These are phyloP conservation scores for Phocides pigmalion DNA, from an alignment of 1,140 invertebrate genomes.

Conservation along the genomic window DNA sequence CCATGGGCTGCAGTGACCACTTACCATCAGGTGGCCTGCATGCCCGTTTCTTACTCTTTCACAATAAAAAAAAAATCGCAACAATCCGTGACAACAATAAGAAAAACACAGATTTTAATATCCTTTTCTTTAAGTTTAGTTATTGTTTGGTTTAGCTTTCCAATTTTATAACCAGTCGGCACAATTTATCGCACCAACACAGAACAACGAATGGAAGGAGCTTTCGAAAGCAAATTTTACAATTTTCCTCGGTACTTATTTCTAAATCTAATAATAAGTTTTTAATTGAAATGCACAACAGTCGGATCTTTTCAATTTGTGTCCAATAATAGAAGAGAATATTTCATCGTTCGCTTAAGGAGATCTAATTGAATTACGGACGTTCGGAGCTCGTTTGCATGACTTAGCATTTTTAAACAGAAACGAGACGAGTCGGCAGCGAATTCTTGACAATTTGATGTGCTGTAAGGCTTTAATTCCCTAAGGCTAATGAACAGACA, in stretches of 20 bases:
- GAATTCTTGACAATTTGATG: conserved; percentile 67
- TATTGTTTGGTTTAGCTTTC: no score
- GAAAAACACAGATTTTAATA: no score
- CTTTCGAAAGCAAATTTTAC: conserved; percentile 18
- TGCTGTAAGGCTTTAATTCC: conserved; percentile 25
- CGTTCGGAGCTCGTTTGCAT: conserved; percentile 75
- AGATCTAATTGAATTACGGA: conserved; percentile 75
- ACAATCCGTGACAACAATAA: no score
- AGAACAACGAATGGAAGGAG: conserved; percentile 1
- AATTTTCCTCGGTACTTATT: conserved; percentile 35
- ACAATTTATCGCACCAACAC: background rate
- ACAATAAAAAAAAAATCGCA: no score
- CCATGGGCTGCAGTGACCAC: no score
- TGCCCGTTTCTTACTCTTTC: no score
- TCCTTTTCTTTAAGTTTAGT: no score
- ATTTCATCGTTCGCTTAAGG: conserved; percentile 66
- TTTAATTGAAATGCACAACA: conserved; percentile 63
- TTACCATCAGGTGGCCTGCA: no score
- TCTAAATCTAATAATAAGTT: conserved; percentile 59
- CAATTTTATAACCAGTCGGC: conserved; percentile 4
- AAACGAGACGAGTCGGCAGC: conserved; percentile 52
- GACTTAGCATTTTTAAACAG: conserved; percentile 78
- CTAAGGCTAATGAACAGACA: background rate
- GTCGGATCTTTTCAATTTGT: conserved; percentile 67
- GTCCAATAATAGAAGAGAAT: conserved; percentile 67